Conservation (phyloP, 2,797 vertebrate genomes). For the Cyclura pinguis region DNA sequence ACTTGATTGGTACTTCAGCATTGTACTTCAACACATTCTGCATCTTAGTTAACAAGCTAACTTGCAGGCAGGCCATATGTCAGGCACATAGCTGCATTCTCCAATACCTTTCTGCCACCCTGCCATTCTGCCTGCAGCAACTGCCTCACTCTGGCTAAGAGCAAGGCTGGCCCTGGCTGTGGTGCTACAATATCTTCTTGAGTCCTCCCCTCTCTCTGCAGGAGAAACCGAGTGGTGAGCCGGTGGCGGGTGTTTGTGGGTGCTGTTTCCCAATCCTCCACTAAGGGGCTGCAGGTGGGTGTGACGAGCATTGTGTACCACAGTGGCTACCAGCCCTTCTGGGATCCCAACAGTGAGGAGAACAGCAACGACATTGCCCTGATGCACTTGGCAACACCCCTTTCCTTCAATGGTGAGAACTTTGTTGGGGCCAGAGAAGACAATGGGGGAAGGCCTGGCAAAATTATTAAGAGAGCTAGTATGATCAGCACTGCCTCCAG, state of each 20-base stretch:
- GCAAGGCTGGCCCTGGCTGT: not conserved
- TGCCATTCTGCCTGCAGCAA: too few relatives aligned
- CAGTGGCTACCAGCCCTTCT: constrained; percentile 90
- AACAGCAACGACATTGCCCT: constrained; percentile 93
- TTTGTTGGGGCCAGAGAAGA: not conserved
- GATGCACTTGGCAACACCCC: constrained; percentile 83
- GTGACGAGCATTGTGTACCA: constrained; percentile 91
- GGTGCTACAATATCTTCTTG: not conserved
- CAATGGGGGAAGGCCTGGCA: too few relatives aligned
- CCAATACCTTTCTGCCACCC: not conserved
- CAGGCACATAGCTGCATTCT: not conserved
- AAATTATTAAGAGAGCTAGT: not conserved
- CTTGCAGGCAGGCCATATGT: too few relatives aligned
- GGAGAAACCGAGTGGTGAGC: constrained; percentile 85
- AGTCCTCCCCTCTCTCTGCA: constrained; percentile 52
- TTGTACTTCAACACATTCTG: too few relatives aligned
- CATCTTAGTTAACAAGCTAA: too few relatives aligned
- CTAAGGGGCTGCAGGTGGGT: constrained; percentile 81
- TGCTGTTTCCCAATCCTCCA: constrained; percentile 85
- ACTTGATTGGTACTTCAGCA: too few relatives aligned
- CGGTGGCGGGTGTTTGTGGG: constrained; percentile 90
- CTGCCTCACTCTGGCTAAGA: too few relatives aligned
- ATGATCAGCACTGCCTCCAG: not conserved
- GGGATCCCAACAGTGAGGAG: constrained; percentile 89
- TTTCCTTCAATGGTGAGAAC: constrained; percentile 86